Percentiles rank a stretch among this genome's conserved stretches.
Conservation (phyloP, 2,113 vertebrate genomes). For the Podarcis muralis region DNA sequence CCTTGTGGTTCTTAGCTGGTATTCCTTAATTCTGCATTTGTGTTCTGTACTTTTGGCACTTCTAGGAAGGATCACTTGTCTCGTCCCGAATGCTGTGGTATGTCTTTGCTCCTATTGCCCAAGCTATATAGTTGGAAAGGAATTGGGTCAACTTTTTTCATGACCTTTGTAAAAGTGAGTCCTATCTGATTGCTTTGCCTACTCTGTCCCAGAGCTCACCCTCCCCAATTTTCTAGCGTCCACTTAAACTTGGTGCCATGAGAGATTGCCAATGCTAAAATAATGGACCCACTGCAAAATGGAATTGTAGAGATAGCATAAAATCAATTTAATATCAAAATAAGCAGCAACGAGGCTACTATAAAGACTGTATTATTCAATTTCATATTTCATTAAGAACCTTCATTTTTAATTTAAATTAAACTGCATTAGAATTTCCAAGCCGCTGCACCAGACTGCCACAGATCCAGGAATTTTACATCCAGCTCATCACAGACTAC, state of each 20-base stretch:
- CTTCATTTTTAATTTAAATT: slow-evolving; percentile 43
- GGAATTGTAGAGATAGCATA: slow-evolving; percentile 11
- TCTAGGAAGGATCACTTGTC: neutral
- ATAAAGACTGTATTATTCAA: slow-evolving; percentile 9
- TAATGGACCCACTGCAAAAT: neutral
- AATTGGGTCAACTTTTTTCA: neutral
- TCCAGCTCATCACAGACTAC: slow-evolving; percentile 20
- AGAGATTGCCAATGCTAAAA: neutral
- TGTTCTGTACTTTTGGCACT: neutral
- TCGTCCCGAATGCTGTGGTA: neutral
- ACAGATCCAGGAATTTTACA: slow-evolving; percentile 23
- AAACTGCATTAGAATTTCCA: slow-evolving; percentile 30
- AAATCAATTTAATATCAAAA: slow-evolving; percentile 44
- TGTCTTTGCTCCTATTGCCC: neutral
- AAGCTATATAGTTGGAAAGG: neutral
- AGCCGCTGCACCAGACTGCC: slow-evolving; percentile 16
- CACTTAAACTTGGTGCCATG: neutral
- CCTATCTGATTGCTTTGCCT: neutral
- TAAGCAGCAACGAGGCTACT: neutral
- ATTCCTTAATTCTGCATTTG: neutral
- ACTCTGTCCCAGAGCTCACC: neutral
- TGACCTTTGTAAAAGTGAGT: neutral
- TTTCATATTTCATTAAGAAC: slow-evolving; percentile 43
- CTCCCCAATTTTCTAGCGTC: neutral
- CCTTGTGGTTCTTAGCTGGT: neutral